A percentile compares a stretch with the other conserved stretches of the same genome.
Evolutionary conservation across 2,113 vertebrate species (phyloP).

Genomic region (Hyaena hyaena): DNA sequence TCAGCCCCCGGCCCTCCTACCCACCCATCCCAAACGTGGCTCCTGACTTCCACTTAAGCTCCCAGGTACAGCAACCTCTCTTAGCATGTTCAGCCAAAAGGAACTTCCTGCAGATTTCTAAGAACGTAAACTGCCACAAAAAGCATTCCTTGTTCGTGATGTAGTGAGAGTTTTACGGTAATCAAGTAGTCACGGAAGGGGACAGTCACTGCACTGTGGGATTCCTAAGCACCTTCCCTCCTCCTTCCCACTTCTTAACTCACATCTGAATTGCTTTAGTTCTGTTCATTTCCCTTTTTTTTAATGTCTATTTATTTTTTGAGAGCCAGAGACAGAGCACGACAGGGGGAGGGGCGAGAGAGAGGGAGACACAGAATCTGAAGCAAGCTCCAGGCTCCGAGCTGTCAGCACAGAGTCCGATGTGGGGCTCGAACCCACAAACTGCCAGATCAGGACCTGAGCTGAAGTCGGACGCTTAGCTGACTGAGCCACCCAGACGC

Average conservation of each 20-base stretch:
- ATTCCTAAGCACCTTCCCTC: not conserved
- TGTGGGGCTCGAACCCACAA: too few relatives aligned
- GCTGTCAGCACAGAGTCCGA: too few relatives aligned
- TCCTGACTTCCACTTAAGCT: not conserved
- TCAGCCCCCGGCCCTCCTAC: not conserved
- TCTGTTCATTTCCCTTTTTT: not conserved
- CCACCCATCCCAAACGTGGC: not conserved
- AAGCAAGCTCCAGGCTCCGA: too few relatives aligned
- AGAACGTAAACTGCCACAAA: slow-evolving; percentile 51
- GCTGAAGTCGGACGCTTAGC: too few relatives aligned
- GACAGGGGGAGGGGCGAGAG: too few relatives aligned
- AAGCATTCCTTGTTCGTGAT: not conserved
- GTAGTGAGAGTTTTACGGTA: not conserved
- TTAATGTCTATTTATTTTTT: too few relatives aligned
- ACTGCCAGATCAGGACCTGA: too few relatives aligned
- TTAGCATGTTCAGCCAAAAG: slow-evolving; percentile 49
- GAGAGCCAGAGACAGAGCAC: too few relatives aligned
- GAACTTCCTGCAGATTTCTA: slow-evolving; percentile 66
- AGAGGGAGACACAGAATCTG: too few relatives aligned
- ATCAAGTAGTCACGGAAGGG: slow-evolving; percentile 5
- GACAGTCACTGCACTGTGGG: slow-evolving; percentile 35
- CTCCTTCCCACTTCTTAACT: not conserved
- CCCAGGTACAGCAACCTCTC: not conserved
- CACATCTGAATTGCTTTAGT: not conserved
- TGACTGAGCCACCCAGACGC: too few relatives aligned